Evolutionary conservation across 2,113 vertebrate species (phyloP), one percentile per base, ranked within the genome.

Genomic region (Neotoma lepida): DNA sequence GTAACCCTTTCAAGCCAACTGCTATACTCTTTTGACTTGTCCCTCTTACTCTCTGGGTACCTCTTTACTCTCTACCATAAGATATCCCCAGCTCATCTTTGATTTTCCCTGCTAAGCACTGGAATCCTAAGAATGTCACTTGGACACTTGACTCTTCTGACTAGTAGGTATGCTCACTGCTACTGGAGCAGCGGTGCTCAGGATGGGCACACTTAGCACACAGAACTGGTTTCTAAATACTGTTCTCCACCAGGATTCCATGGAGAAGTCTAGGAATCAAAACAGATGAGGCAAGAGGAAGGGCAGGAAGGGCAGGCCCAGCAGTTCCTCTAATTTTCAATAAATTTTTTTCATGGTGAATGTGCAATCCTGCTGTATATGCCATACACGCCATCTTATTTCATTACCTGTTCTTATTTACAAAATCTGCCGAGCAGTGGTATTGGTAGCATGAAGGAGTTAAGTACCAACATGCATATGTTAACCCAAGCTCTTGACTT

Each of bases 401-500:
- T 95, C 30, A 73, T 70, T 82, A 73, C 61, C 26, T 93, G 3
- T 61, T 89, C 70, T 41, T 49, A 81, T 93, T 92, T 95, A 90
- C 35, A 44, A 89, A 61, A 63, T 84, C 56, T 84, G 39, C 80
- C 56, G 28, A 58, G 22, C 54, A 44, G 28, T 61, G 80, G 26
- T 9, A 82, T 17, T 61, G 80, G 54, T 30, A 30, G 6, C 20
- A 10, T 61, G 58, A 84, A 63, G 28, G 28, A 44, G 58, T 4
- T 84, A 17, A 63, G 58, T 18, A 20, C 15, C 24, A 63, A 41
- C 26, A 84, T 63, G 39, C 2, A 82, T 30, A 41, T 56, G 61
- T 44, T 41, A 61, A 84, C 41, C 49, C 56, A 63, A 61, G 56
- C 39, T 63, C 58, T 64, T 30, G 2, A 44, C 81, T 33, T 46